Evolutionary conservation across 2,888 invertebrate species (phyloP).

Genomic region (Machimus atricapillus): DNA sequence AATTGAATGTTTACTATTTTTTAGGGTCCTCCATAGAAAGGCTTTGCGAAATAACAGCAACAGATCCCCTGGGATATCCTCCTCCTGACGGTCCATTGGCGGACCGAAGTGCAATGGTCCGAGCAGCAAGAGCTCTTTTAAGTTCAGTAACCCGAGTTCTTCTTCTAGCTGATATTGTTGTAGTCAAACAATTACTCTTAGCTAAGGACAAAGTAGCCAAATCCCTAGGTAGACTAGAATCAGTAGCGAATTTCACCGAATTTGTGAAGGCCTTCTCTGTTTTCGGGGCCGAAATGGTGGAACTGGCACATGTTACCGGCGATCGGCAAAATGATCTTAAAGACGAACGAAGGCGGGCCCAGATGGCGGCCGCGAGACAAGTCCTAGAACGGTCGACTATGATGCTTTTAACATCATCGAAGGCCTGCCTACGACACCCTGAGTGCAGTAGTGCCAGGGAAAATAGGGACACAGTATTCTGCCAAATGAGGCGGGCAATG

Average conservation of each 20-base stretch:
- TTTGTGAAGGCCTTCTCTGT: conserved; percentile 98
- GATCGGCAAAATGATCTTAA: conserved; percentile 83
- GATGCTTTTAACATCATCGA: conserved; percentile 95
- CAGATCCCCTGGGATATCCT: conserved; percentile 66
- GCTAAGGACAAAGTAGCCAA: conserved; percentile 96
- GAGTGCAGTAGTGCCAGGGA: conserved; percentile 91
- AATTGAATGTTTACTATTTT: conserved; percentile 47
- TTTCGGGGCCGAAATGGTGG: conserved; percentile 98
- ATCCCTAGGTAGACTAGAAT: conserved; percentile 83
- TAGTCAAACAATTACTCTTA: conserved; percentile 93
- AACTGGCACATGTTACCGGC: conserved; percentile 91
- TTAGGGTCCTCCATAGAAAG: conserved; percentile 91
- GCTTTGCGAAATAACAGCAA: conserved; percentile 76
- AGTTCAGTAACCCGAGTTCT: conserved; percentile 95
- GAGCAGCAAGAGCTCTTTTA: conserved; percentile 91
- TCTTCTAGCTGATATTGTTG: conserved; percentile 94
- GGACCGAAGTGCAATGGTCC: conserved; percentile 78
- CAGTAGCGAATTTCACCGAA: conserved; percentile 92
- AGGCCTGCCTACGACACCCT: conserved; percentile 93
- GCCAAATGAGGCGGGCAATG: conserved; percentile 96
- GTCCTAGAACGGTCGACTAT: conserved; percentile 95
- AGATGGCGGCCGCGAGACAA: conserved; percentile 95
- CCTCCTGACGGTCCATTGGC: conserved; percentile 72
- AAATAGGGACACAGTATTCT: conserved; percentile 97
- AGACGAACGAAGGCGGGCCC: conserved; percentile 92